Base-by-base conservation (phyloP, 2,113 vertebrate genomes). In the Oenanthe oenanthe region DNA sequence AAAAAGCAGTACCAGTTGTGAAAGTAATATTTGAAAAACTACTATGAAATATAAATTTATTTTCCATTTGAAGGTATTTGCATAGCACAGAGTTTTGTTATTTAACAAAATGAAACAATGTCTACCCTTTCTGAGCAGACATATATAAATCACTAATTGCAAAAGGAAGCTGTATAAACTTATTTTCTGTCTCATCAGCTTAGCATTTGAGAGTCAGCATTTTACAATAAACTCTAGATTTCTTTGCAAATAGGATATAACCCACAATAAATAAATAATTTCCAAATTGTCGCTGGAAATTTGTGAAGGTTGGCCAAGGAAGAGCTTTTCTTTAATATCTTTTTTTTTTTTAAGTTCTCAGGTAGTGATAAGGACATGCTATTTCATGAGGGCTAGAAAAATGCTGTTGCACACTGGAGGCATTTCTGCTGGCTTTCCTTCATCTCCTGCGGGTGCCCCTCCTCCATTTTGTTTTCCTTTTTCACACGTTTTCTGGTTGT, bases 321-420 rank as follows among this genome's bases (percentile, higher is more conserved):
- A 91, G 90, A 78, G 58, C 79, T 93, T 91, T 95, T 94, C 85
- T 97, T 97, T 80, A 95, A 45, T 20, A 45, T 45, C 4, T 45
- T 19, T 45, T 18, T 47, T 48, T 38, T 17, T 43, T 43, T 61
- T 2, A 22, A 38, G 10, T 89, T 91, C 22, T 74, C 18, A 25
- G 70, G 57, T 91, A 82, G 74, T 47, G 94, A 93, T 96, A 96
- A 97, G 92, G 92, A 97, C 97, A 92, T 87, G 72, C 85, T 97
- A 61, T 96, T 97, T 97, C n/a, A 83, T 47, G 95, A 95, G 95
- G 97, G 93, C 97, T 96, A 97, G 96, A 94, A 96, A 95, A 98
- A 97, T 84, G 95, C 84, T 63, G 80, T 92, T 70, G 28, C 88
- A 93, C 15, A 47, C 92, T 97, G 45, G 93, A 97, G 96, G 82